Evolutionary conservation across 2,888 invertebrate genomes (phyloP), one percentile per base, ranked within the genome.

Genomic region (Drosophila borborema): DNA sequence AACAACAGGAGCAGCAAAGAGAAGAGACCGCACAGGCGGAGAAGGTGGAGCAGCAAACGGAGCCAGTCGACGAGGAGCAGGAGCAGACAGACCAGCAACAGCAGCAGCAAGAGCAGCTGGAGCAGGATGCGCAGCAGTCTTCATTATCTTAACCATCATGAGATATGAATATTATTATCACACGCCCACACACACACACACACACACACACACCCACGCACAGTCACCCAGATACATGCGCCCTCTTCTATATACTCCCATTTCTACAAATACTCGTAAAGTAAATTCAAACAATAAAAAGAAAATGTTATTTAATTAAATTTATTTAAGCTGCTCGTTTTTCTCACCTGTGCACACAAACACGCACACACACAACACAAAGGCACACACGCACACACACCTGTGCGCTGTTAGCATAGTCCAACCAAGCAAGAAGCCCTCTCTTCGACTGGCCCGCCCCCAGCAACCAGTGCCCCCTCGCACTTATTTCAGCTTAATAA

Each of bases 231-330:
- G 23, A 5, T 54, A 16, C 28, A 28, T 28, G n/a, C 6, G 28
- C 28, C 14, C 40, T 12, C 41, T n/a, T 41, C n/a, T 38, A 38
- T 54, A 54, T 54, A 23, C 23, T 38, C 34, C 53, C 23, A 38
- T 38, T 28, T 55, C 40, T 12, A 68, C 49, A 66, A 73, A 80
- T 82, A 86, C 89, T 86, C 77, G 62, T 74, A 69, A 78, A 81
- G 66, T 73, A 88, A 88, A 90, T 75, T 73, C 71, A 72, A 86
- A 88, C 81, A 90, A 89, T 89, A 90, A 89, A 81, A 84, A 80
- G 82, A 90, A 86, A 90, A 86, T 89, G 87, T 90, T 89, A 86
- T 86, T 90, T 86, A 90, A 89, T 86, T 86, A 85, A 90, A 86
- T 89, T 89, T 87, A 86, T 87, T 86, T 86, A 81, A 89, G 89